Conservation (phyloP, 1,140 invertebrate species). For the Pseudomyrmex sp. region DNA sequence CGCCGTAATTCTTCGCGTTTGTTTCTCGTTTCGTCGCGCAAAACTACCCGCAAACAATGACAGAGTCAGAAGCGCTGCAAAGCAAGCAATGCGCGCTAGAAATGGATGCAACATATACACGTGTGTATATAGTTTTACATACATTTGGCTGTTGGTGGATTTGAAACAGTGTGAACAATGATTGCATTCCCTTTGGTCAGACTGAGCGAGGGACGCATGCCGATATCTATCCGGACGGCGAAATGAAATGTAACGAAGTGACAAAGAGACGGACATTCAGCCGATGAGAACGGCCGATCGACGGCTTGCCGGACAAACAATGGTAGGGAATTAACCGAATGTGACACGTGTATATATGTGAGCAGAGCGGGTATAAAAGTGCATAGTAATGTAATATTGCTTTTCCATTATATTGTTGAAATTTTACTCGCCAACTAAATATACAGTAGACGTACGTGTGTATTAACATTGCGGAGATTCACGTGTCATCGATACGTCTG, state of each 20-base stretch:
- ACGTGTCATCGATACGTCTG: background rate
- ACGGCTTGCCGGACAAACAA: constrained; percentile 18
- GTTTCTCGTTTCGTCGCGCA: constrained; percentile 17
- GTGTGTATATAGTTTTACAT: background rate
- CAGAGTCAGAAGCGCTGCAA: constrained; percentile 22
- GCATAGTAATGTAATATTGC: background rate
- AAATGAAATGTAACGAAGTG: constrained; percentile 29
- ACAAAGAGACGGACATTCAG: constrained; percentile 35
- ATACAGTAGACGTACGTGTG: background rate
- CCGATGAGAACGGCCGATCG: background rate
- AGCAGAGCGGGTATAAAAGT: background rate
- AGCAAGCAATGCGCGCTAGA: background rate
- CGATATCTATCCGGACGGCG: background rate
- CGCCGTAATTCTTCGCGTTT: constrained; percentile 25
- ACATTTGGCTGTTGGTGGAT: constrained; percentile 49
- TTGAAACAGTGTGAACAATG: constrained; percentile 22
- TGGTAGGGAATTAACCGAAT: constrained; percentile 1
- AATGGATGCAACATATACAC: constrained; percentile 31
- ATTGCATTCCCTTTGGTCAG: background rate
- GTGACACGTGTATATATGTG: background rate
- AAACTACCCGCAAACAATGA: constrained; percentile 58
- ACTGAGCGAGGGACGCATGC: background rate
- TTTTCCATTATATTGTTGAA: background rate
- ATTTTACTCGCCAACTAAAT: constrained; percentile 16
- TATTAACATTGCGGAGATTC: background rate